These are phyloP conservation scores for Cheilosia variabilis DNA, from an alignment of 2,888 invertebrate genomes.

Conservation along the genomic window DNA sequence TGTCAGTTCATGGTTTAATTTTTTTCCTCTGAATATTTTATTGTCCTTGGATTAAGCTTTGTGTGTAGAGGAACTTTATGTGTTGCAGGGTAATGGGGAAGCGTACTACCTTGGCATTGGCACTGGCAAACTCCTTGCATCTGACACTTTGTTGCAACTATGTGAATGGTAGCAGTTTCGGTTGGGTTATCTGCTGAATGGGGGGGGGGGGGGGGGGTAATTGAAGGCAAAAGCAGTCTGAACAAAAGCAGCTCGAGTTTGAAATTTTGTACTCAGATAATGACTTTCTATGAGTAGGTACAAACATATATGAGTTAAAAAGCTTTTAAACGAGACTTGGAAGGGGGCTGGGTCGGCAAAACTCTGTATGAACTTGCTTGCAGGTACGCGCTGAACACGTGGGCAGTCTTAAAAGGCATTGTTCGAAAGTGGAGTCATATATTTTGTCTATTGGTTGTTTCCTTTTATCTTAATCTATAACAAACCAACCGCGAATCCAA, in stretches of 20 bases:
- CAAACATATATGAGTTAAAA: too few species aligned
- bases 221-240: conserved; percentile 9
- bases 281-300: too few species aligned
- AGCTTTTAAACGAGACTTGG: too few species aligned
- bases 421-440: too few species aligned
- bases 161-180: conserved; percentile 26
- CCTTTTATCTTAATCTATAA: too few species aligned
- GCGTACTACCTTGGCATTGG: conserved; percentile 70
- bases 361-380: too few species aligned
- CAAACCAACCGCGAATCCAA: too few species aligned
- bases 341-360: too few species aligned
- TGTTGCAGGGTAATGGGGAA: conserved; percentile 71
- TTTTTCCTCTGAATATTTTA: conserved; percentile 67
- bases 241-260: conserved; percentile 48
- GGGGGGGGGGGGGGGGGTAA: not conserved
- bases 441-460: too few species aligned
- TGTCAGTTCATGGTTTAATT: conserved; percentile 10
- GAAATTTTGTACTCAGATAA: too few species aligned
- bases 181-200: conserved; percentile 26
- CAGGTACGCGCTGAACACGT: too few species aligned
- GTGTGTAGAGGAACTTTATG: conserved; percentile 54
- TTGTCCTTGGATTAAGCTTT: conserved; percentile 74
- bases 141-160: conserved; percentile 71
- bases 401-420: too few species aligned
- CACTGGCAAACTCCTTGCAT: conserved; percentile 56